Conservation (phyloP, 1,140 invertebrate genomes). For the Camponotus pennsylvanicus region DNA sequence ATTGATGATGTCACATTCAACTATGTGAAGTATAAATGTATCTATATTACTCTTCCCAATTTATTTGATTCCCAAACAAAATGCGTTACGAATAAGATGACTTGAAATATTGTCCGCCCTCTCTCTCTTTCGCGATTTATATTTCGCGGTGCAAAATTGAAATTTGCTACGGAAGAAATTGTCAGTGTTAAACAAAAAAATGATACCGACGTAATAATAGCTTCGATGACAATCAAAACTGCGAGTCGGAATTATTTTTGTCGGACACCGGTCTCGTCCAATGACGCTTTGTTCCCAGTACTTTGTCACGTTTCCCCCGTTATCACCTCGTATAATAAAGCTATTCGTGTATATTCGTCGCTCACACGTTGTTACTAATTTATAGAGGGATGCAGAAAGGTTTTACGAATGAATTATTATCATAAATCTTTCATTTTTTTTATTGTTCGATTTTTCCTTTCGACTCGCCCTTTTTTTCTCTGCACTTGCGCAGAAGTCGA, state of each 20-base stretch:
- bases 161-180: conserved; percentile 25
- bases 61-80: background rate
- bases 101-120: background rate
- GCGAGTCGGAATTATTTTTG: conserved; percentile 39
- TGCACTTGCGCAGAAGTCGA: background rate
- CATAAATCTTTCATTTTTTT: conserved; percentile 15
- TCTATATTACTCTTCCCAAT: background rate
- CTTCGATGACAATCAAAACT: conserved; percentile 34
- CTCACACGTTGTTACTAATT: conserved; percentile 37
- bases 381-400: background rate
- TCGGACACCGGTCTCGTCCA: conserved; percentile 24
- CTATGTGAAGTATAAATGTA: conserved; percentile 7
- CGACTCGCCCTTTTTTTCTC: background rate
- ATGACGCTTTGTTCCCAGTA: conserved; percentile 44
- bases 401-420: conserved; percentile 33
- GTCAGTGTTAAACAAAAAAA: conserved; percentile 32
- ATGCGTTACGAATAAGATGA: background rate
- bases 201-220: conserved; percentile 11
- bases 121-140: conserved; percentile 15
- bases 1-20: background rate
- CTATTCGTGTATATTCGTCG: conserved; percentile 24
- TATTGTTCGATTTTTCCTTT: background rate
- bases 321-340: conserved; percentile 41
- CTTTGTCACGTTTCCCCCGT: conserved; percentile 33
- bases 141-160: conserved; percentile 13